Evolutionary conservation across 2,113 vertebrate genomes (phyloP).

Genomic region (Erpornis zantholeuca): DNA sequence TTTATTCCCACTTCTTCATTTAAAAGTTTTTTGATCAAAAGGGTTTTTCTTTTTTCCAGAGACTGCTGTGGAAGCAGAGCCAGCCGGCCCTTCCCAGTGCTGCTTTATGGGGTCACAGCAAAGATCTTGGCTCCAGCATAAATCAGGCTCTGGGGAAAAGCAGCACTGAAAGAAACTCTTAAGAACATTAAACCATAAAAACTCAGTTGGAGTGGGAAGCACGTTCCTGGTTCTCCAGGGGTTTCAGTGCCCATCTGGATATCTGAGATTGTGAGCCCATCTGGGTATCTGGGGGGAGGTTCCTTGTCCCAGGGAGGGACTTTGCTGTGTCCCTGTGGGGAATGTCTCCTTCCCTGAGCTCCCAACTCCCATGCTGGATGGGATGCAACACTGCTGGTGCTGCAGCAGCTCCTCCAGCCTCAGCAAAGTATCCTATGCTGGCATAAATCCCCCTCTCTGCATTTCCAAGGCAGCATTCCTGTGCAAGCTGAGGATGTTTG

Average conservation of each 20-base stretch:
- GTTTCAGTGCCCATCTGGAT: neutral
- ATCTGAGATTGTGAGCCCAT: fast-evolving
- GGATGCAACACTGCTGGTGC: neutral
- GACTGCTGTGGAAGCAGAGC: neutral
- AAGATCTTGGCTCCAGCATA: neutral
- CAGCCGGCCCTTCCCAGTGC: neutral
- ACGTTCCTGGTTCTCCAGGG: neutral
- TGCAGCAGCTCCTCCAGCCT: neutral
- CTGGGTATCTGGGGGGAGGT: neutral
- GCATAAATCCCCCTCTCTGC: neutral
- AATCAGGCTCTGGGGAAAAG: neutral
- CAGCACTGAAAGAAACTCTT: neutral
- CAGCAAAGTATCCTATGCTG: neutral
- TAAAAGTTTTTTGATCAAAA: neutral
- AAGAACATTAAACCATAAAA: neutral
- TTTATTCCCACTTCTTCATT: neutral
- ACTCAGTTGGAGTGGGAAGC: neutral
- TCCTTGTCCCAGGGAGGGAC: neutral
- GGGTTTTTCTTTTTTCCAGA: neutral
- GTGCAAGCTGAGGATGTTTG: neutral
- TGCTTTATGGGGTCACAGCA: slow-evolving; percentile 6
- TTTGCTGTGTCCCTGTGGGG: neutral
- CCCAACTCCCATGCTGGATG: neutral
- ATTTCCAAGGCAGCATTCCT: neutral
- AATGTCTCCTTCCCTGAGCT: neutral